phyloP scores from a whole-genome alignment of 2,888 invertebrate species.

The Villa cingulata region DNA sequence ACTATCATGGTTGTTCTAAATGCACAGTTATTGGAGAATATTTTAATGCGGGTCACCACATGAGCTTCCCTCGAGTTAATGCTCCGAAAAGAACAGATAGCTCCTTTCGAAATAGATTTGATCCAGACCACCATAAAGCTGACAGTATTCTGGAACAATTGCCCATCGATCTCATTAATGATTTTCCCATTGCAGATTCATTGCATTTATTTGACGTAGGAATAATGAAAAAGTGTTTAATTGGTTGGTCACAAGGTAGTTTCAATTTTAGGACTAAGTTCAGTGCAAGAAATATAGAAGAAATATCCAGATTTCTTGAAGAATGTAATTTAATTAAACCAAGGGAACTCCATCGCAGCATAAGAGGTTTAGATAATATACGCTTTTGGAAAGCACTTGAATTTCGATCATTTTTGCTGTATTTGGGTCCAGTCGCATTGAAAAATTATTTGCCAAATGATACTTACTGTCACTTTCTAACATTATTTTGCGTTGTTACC shows the following conservation, averaged over 20 bases:
- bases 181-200: slow-evolving; percentile 3
- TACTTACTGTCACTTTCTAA: slow-evolving; percentile 14
- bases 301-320: not conserved
- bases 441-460: slow-evolving; percentile 9
- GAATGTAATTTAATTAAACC: not conserved
- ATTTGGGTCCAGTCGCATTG: slow-evolving; percentile 14
- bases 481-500: slow-evolving; percentile 14
- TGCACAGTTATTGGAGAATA: slow-evolving; percentile 4
- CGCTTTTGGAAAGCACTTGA: slow-evolving; percentile 17
- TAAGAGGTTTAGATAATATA: not conserved
- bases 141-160: not conserved
- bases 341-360: slow-evolving; percentile 1
- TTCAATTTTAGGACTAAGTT: too few relatives aligned
- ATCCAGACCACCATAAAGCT: slow-evolving; percentile 1
- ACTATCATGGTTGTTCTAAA: not conserved
- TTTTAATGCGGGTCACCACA: not conserved
- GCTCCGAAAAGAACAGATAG: not conserved
- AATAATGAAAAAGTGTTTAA: not conserved
- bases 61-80: not conserved
- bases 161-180: slow-evolving; percentile 2
- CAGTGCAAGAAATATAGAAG: too few relatives aligned
- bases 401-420: slow-evolving; percentile 15
- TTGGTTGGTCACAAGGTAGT: not conserved
- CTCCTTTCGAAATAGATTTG: not conserved
- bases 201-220: slow-evolving; percentile 6